A percentile compares a stretch with the other conserved stretches of the same genome.
phyloP scores from a whole-genome alignment of 23 tunicate species.

The Diplosoma virens region DNA sequence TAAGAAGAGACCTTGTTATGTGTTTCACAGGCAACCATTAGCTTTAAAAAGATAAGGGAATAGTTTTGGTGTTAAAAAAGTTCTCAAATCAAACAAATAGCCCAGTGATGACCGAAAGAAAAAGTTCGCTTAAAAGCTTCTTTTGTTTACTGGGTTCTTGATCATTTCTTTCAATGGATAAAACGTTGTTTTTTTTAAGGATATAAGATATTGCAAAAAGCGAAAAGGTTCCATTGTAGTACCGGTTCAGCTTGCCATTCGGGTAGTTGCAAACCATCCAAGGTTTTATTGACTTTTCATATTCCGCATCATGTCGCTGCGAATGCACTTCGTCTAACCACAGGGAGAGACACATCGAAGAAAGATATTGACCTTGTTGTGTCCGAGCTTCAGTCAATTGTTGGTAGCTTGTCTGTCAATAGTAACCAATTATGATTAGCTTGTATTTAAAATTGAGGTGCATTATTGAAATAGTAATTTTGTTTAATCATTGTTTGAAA shows the following conservation, averaged over 20 bases:
- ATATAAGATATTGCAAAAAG: slow-evolving; percentile 52
- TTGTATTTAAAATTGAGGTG: no score
- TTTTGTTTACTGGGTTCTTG: no score
- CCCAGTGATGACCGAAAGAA: no score
- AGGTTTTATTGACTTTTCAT: slow-evolving; percentile 52
- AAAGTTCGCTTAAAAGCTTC: no score
- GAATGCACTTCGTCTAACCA: slow-evolving; percentile 72
- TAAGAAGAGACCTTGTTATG: no score
- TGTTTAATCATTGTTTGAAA: no score
- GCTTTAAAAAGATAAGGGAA: not conserved
- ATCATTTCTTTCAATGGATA: no score
- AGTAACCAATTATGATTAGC: no score
- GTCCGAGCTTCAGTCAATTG: slow-evolving; percentile 34
- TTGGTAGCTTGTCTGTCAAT: not conserved
- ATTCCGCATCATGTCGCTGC: slow-evolving; percentile 35
- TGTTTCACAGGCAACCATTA: no score
- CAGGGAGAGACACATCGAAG: slow-evolving; percentile 68
- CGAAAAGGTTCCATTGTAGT: slow-evolving; percentile 64
- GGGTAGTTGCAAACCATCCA: slow-evolving; percentile 66
- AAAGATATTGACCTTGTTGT: slow-evolving; percentile 67
- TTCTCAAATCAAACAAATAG: no score
- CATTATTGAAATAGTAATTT: no score
- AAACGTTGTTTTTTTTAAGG: no score
- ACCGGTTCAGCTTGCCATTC: slow-evolving; percentile 98
- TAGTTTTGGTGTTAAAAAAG: not conserved